Evolutionary conservation across 2,888 invertebrate genomes (phyloP).

Genomic region (Adela reaumurella): DNA sequence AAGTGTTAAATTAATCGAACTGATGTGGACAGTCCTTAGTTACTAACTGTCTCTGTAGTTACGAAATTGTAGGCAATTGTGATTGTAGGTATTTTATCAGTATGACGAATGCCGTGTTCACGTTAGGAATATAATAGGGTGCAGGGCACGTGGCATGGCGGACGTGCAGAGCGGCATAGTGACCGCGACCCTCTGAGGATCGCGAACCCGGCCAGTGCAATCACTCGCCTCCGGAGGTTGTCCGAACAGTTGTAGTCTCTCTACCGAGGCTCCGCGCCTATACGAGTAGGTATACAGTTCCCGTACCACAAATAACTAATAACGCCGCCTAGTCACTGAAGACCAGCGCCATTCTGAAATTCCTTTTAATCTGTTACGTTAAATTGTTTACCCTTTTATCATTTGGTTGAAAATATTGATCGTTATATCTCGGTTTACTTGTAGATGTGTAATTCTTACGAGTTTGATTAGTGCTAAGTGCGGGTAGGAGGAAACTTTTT

Average conservation of each 20-base stretch:
- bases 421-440: constrained; percentile 18
- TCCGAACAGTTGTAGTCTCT: no score
- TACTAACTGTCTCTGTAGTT: constrained; percentile 51
- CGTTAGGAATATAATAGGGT: no score
- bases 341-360: constrained; percentile 37
- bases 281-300: no score
- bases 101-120: constrained; percentile 50
- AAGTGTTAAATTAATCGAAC: constrained; percentile 57
- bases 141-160: constrained; percentile 22
- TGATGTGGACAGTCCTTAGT: constrained; percentile 54
- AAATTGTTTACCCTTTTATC: constrained; percentile 15
- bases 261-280: no score
- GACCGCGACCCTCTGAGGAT: no score
- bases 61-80: constrained; percentile 50
- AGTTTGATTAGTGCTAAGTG: background rate
- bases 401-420: constrained; percentile 46
- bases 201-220: no score
- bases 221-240: no score
- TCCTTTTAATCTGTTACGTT: constrained; percentile 26
- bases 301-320: no score
- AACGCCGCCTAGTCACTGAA: constrained; percentile 55
- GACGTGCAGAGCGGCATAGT: no score
- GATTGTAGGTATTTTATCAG: constrained; percentile 55
- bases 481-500: background rate
- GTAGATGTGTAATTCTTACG: background rate